phyloP scores from a whole-genome alignment of 2,113 vertebrate species.

The Odocoileus virginianus region DNA sequence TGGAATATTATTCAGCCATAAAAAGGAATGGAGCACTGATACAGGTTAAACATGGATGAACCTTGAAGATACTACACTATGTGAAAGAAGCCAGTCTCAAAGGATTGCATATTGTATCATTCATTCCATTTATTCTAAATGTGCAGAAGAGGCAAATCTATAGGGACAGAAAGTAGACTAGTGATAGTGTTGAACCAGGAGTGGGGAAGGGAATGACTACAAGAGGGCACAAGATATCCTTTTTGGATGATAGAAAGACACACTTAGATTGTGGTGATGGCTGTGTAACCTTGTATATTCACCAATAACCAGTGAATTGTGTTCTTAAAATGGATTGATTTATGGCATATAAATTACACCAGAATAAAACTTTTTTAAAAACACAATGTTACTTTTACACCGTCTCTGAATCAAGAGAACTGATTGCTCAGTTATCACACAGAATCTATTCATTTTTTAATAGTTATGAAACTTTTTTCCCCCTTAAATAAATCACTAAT shows the following conservation, averaged over 20 bases:
- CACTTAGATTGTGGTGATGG: not conserved
- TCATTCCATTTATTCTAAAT: not conserved
- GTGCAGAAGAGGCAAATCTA: not conserved
- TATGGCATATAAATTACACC: not conserved
- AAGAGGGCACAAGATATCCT: not conserved
- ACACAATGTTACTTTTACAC: not conserved
- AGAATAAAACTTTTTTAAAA: not conserved
- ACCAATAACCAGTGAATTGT: not conserved
- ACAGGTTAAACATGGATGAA: fast-evolving
- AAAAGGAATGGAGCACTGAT: not conserved
- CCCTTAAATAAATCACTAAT: not conserved
- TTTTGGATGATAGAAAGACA: not conserved
- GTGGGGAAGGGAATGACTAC: not conserved
- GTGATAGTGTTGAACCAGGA: fast-evolving
- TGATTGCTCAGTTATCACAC: not conserved
- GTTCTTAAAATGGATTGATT: not conserved
- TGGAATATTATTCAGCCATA: not conserved
- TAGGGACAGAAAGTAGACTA: not conserved
- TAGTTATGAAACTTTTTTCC: not conserved
- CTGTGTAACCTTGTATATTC: not conserved
- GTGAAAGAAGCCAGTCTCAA: not conserved
- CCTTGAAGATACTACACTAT: not conserved
- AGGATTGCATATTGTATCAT: not conserved
- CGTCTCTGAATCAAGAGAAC: not conserved
- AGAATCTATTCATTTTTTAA: not conserved